A percentile compares a stretch with the other conserved stretches of the same genome.
These are phyloP conservation scores for Smutsia temminckii DNA, from an alignment of 2,797 vertebrate species.

Conservation along the genomic window DNA sequence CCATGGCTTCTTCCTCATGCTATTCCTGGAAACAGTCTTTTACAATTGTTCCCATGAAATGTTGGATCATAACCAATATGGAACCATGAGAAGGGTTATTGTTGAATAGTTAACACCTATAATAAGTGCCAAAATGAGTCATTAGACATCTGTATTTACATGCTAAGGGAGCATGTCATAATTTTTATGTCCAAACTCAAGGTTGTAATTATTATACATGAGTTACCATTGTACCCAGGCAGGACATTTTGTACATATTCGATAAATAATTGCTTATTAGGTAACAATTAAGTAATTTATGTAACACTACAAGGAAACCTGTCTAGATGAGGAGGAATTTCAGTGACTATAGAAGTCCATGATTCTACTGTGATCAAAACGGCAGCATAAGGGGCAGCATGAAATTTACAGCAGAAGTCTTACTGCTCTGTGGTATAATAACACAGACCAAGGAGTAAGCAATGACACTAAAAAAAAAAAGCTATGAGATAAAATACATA, in stretches of 20 bases:
- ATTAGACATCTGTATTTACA: slow-evolving; percentile 50
- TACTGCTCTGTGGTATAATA: neutral
- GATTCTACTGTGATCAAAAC: neutral
- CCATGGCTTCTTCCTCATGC: neutral
- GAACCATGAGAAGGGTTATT: slow-evolving; percentile 2
- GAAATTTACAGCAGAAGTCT: neutral
- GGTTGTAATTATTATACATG: slow-evolving; percentile 13
- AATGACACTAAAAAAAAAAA: neutral
- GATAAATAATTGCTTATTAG: slow-evolving; percentile 38
- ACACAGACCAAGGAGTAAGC: neutral
- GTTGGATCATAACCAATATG: neutral
- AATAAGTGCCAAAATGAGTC: slow-evolving; percentile 39
- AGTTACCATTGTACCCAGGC: neutral
- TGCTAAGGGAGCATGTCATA: neutral
- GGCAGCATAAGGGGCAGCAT: neutral
- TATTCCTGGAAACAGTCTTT: slow-evolving; percentile 53
- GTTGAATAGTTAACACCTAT: neutral
- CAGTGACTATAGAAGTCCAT: neutral
- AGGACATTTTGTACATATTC: slow-evolving; percentile 1
- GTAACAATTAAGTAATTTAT: neutral
- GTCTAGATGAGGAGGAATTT: neutral
- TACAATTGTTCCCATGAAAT: slow-evolving; percentile 51
- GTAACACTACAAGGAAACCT: neutral
- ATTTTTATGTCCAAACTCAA: neutral
- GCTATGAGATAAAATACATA: neutral